These are phyloP conservation scores for Lordiphosa collinella DNA, from an alignment of 1,140 invertebrate species.

Conservation along the genomic window DNA sequence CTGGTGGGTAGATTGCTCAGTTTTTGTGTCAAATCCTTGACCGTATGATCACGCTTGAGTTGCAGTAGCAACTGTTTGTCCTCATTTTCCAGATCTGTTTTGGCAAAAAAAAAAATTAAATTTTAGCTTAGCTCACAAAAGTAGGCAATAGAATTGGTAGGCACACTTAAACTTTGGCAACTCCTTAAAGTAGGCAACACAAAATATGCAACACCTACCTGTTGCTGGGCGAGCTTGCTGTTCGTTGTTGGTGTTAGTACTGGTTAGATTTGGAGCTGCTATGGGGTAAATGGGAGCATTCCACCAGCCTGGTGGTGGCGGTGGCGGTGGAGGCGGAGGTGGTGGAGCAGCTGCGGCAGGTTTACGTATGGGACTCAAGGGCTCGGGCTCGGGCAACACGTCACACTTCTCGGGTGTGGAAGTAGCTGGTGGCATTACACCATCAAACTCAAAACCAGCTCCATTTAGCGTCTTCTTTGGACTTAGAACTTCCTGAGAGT, in stretches of 20 bases:
- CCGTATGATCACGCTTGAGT: slow-evolving; percentile 87
- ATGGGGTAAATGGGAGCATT: slow-evolving; percentile 36
- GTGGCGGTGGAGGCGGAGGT: slow-evolving; percentile 67
- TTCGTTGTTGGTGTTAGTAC: slow-evolving; percentile 47
- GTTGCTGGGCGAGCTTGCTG: slow-evolving; percentile 15
- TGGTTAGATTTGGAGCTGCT: slow-evolving; percentile 48
- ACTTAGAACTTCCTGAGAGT: slow-evolving; percentile 39
- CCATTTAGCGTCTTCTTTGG: slow-evolving; percentile 68
- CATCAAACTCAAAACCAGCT: slow-evolving; percentile 51
- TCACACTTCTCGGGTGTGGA: slow-evolving; percentile 52
- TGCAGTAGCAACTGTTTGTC: slow-evolving; percentile 69
- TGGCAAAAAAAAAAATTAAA: background rate
- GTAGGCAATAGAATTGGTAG: slow-evolving; percentile 44
- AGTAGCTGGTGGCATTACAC: slow-evolving; percentile 7
- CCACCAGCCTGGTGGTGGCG: slow-evolving; percentile 69
- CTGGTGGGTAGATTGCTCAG: slow-evolving; percentile 85
- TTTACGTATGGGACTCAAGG: slow-evolving; percentile 54
- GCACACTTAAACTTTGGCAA: slow-evolving; percentile 3
- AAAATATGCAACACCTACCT: slow-evolving; percentile 28
- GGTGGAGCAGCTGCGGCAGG: slow-evolving; percentile 35
- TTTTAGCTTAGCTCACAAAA: slow-evolving; percentile 10
- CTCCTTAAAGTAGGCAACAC: slow-evolving; percentile 39
- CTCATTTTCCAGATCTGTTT: slow-evolving; percentile 69
- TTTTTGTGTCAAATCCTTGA: slow-evolving; percentile 92
- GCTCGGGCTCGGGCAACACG: slow-evolving; percentile 34